Evolutionary conservation across 1,140 invertebrate genomes (phyloP).

Genomic region (Leptinotarsa lineolata): DNA sequence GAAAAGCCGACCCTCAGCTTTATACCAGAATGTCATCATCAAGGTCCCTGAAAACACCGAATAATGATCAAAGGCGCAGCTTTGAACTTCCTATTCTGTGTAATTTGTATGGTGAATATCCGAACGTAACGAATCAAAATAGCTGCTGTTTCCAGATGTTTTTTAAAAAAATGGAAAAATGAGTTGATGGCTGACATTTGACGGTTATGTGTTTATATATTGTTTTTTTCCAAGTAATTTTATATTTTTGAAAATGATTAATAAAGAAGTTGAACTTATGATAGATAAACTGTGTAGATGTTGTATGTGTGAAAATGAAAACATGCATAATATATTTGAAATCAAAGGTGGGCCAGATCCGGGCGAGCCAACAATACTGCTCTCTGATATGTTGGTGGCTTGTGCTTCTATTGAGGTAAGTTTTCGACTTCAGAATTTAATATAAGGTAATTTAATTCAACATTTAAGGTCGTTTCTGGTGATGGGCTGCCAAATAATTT

Average conservation of each 20-base stretch:
- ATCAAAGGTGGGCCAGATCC: slow-evolving; percentile 35
- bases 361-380: slow-evolving; percentile 54
- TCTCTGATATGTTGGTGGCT: slow-evolving; percentile 64
- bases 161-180: no score
- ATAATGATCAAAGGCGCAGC: no score
- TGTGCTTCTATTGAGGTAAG: slow-evolving; percentile 62
- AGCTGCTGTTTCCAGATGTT: no score
- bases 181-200: not conserved
- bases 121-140: no score
- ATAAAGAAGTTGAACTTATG: slow-evolving; percentile 41
- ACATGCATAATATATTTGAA: slow-evolving; percentile 52
- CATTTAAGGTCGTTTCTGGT: slow-evolving; percentile 51
- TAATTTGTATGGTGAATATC: no score
- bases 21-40: no score
- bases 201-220: not conserved
- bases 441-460: not conserved
- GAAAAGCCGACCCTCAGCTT: no score
- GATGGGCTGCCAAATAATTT: slow-evolving; percentile 56
- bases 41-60: no score
- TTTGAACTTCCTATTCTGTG: no score
- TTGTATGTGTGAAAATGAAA: slow-evolving; percentile 51
- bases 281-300: slow-evolving; percentile 54
- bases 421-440: slow-evolving; percentile 8
- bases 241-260: slow-evolving; percentile 42
- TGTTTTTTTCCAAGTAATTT: not conserved